These are phyloP conservation scores for Pseudorectes ferrugineus DNA, from an alignment of 2,113 vertebrate species.

Conservation along the genomic window DNA sequence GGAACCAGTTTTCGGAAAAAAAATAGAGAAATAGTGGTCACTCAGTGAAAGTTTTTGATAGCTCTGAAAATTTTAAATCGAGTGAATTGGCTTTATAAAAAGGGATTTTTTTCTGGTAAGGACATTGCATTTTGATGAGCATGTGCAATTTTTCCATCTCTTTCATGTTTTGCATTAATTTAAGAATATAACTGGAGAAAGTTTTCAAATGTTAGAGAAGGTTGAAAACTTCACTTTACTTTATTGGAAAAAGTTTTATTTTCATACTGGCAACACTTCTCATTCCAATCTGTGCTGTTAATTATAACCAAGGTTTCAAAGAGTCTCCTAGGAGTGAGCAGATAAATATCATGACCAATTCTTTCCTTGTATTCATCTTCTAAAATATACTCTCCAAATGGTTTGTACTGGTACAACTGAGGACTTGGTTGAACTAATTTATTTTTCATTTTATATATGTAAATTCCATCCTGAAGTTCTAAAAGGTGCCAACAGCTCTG, in stretches of 20 bases:
- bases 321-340: not conserved
- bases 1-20: not conserved
- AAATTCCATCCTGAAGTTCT: not conserved
- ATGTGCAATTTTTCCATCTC: not conserved
- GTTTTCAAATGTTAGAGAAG: not conserved
- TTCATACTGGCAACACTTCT: not conserved
- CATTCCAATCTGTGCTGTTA: not conserved
- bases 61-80: not conserved
- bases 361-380: not conserved
- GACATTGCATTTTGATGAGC: not conserved
- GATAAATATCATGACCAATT: not conserved
- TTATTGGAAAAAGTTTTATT: not conserved
- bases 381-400: not conserved
- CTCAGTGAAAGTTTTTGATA: not conserved
- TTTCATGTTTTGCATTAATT: not conserved
- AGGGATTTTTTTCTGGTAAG: not conserved
- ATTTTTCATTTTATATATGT: not conserved
- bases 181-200: not conserved
- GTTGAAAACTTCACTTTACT: not conserved
- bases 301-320: not conserved
- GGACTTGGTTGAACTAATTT: not conserved
- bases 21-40: not conserved
- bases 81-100: not conserved
- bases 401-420: not conserved
- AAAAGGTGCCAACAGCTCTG: not conserved